Evolutionary conservation across 2,888 invertebrate genomes (phyloP).

Genomic region (Automeris io): DNA sequence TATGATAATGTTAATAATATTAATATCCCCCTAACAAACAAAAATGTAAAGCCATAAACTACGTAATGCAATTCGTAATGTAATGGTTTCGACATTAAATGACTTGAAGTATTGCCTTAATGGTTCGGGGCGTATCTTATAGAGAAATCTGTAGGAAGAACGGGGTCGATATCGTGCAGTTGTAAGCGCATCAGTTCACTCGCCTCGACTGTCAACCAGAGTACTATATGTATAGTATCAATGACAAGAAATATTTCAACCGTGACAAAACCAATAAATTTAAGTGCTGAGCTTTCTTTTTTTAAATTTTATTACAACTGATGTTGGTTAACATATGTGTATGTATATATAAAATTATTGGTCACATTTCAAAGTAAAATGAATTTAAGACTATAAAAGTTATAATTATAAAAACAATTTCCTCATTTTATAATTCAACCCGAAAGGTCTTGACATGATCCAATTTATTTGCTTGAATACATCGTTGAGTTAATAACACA

Average conservation of each 20-base stretch:
- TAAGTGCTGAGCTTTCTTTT: not conserved
- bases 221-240: slow-evolving; percentile 65
- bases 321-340: too few species aligned
- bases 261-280: slow-evolving; percentile 36
- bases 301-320: slow-evolving; percentile 12
- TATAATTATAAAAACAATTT: slow-evolving; percentile 27
- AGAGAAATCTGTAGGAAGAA: slow-evolving; percentile 39
- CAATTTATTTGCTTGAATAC: slow-evolving; percentile 22
- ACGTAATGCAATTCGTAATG: slow-evolving; percentile 10
- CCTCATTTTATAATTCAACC: slow-evolving; percentile 60
- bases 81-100: slow-evolving; percentile 21
- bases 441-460: slow-evolving; percentile 54
- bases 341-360: too few species aligned
- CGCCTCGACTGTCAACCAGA: slow-evolving; percentile 66
- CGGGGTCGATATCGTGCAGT: slow-evolving; percentile 59
- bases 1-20: too few species aligned
- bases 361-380: too few species aligned
- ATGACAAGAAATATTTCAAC: slow-evolving; percentile 46
- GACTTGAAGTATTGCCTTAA: slow-evolving; percentile 26
- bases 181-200: slow-evolving; percentile 48
- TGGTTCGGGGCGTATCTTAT: slow-evolving; percentile 20
- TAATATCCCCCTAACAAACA: slow-evolving; percentile 6
- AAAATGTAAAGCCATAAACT: slow-evolving; percentile 6
- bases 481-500: too few species aligned
- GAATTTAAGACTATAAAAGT: too few species aligned